Percentiles rank a stretch among this genome's conserved stretches.
Conservation (phyloP, 2,888 invertebrate species). For the Napeogenes inachia region DNA sequence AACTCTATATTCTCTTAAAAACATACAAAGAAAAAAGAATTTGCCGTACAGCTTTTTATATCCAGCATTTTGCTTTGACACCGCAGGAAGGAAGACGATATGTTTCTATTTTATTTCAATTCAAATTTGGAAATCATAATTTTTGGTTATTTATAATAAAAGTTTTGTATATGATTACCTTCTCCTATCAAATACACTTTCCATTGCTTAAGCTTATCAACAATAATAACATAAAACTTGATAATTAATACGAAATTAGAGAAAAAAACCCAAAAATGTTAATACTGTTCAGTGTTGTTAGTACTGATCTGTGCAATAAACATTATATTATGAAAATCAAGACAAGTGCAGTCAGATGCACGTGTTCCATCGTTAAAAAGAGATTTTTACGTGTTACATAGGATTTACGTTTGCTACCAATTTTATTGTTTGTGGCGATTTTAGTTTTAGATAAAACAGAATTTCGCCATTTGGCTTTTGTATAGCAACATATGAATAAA, state of each 20-base stretch:
- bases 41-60: no score
- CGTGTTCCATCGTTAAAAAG: slow-evolving; percentile 21
- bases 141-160: no score
- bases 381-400: slow-evolving; percentile 21
- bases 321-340: slow-evolving; percentile 4
- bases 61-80: no score
- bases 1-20: no score
- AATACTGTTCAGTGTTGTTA: not conserved
- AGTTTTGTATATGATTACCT: no score
- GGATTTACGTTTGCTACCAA: slow-evolving; percentile 14
- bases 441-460: slow-evolving; percentile 19
- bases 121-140: no score
- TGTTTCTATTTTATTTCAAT: no score
- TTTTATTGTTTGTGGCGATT: slow-evolving; percentile 20
- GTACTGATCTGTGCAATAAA: not conserved
- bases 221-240: no score
- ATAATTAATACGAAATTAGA: not conserved
- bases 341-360: slow-evolving; percentile 7
- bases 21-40: no score
- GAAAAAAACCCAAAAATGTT: not conserved
- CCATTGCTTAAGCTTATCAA: not conserved
- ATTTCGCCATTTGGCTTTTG: slow-evolving; percentile 13
- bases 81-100: no score
- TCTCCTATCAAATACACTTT: no score
- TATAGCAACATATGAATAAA: slow-evolving; percentile 13